A percentile compares a stretch with the other conserved stretches of the same genome.
Conservation (phyloP, 2,113 vertebrate species). For the Nibea albiflora region DNA sequence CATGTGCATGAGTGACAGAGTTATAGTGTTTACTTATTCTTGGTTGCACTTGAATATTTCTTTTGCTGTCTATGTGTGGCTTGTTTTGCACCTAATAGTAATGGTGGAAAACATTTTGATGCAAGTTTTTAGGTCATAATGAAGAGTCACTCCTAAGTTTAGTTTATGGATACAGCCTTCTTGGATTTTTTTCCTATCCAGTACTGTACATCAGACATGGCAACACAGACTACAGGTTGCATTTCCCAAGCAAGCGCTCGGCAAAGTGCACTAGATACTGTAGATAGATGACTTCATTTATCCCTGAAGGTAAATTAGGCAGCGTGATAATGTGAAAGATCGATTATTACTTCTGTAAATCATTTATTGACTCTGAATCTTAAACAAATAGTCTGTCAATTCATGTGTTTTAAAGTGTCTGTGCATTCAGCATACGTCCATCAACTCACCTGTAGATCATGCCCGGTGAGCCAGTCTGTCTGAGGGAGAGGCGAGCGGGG, state of each 20-base stretch:
- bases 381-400: not conserved
- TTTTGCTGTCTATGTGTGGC: not conserved
- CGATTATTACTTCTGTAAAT: not conserved
- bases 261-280: not conserved
- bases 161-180: not conserved
- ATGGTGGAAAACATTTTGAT: not conserved
- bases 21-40: not conserved
- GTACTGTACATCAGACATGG: not conserved
- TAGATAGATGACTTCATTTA: too few species aligned
- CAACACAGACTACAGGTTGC: not conserved
- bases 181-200: not conserved
- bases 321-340: not conserved
- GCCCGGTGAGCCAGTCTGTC: conserved; percentile 97
- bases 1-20: not conserved
- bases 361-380: not conserved
- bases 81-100: not conserved
- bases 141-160: not conserved
- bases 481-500: conserved; percentile 95
- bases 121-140: not conserved
- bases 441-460: conserved; percentile 98
- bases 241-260: not conserved
- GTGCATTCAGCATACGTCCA: not conserved
- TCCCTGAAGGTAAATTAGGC: too few species aligned
- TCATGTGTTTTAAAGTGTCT: not conserved
- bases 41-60: not conserved